These are phyloP conservation scores for Chrysomela aeneicollis DNA, from an alignment of 2,888 invertebrate genomes.

Conservation along the genomic window DNA sequence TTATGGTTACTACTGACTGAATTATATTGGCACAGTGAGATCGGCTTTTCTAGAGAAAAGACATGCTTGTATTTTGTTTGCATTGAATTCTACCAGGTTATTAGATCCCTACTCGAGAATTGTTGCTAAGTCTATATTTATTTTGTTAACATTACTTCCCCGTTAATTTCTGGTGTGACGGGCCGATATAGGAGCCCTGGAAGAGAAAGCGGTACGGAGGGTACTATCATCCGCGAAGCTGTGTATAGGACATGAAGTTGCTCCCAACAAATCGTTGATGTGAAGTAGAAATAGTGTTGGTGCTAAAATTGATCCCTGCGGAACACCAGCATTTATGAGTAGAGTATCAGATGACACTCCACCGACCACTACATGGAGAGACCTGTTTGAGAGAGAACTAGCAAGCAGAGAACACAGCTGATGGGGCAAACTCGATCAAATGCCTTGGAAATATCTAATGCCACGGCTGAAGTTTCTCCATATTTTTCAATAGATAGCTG, in stretches of 20 bases:
- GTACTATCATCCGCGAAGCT: conserved; percentile 19
- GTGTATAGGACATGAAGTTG: conserved; percentile 13
- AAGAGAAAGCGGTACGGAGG: neutral
- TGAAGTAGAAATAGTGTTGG: conserved; percentile 18
- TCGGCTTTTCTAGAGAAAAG: too few relatives aligned
- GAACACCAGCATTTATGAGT: neutral
- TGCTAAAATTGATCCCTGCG: neutral
- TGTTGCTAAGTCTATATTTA: conserved; percentile 17
- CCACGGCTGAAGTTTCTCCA: neutral
- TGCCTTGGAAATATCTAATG: neutral
- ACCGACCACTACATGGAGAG: conserved; percentile 8
- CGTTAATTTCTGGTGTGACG: neutral
- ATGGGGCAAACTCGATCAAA: neutral
- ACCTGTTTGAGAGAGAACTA: neutral
- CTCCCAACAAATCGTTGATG: conserved; percentile 15
- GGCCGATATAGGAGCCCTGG: neutral
- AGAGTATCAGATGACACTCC: conserved; percentile 4
- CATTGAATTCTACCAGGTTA: too few relatives aligned
- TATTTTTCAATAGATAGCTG: neutral
- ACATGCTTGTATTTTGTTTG: too few relatives aligned
- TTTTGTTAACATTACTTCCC: neutral
- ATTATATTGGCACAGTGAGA: neutral
- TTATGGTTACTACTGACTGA: neutral
- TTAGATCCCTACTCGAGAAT: conserved; percentile 7
- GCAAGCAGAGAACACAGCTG: neutral